Base-by-base conservation (phyloP, 2,888 invertebrate genomes). In the Selenia dentaria region DNA sequence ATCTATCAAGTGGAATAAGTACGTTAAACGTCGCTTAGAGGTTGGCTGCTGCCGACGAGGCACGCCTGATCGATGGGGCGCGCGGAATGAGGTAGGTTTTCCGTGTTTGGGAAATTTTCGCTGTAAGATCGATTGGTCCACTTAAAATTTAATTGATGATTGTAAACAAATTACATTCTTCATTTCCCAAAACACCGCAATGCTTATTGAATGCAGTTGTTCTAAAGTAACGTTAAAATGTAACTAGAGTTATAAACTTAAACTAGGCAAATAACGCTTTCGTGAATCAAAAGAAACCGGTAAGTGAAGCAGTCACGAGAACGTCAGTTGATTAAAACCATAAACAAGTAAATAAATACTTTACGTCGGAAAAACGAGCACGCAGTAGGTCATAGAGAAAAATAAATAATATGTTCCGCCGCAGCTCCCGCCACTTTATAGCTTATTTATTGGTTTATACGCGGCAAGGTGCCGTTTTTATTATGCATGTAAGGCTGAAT, bases 1-100 rank as follows among this genome's bases (percentile, higher is more conserved):
- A 88, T 87, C 81, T 78, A 89, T 89, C 79, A 82, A 74, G 58
- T 60, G 74, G 73, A 79, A 74, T 81, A 77, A 83, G 83, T 79
- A 84, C 81, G 83, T 86, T 85, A 83, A 80, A 78, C 71, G 77
- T 73, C 73, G 74, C 79, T 82, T 79, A 74, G 70, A 70, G 59
- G 69, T 70, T 71, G 74, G 69, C 65, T 65, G 58, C 64, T 69
- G 62, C 51, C 58, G 66, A 67, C 65, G 57, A 10, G 20, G 13
- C 60, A 36, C 56, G 50, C 46, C 72, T 83, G 84, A 84, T 84
- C 75, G 83, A 83, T 83, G 73, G 22, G 22, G 67, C 13, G 38
- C 22, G 31, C 18, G 40, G 38, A 36, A 42, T 39, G 39, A 42
- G 29, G 37, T 33, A 40, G 43, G 35, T 37, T 42, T 46, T 47